Percentiles rank a stretch among this genome's conserved stretches.
Evolutionary conservation across 2,888 invertebrate species (phyloP).

Genomic region (Eledone cirrhosa): DNA sequence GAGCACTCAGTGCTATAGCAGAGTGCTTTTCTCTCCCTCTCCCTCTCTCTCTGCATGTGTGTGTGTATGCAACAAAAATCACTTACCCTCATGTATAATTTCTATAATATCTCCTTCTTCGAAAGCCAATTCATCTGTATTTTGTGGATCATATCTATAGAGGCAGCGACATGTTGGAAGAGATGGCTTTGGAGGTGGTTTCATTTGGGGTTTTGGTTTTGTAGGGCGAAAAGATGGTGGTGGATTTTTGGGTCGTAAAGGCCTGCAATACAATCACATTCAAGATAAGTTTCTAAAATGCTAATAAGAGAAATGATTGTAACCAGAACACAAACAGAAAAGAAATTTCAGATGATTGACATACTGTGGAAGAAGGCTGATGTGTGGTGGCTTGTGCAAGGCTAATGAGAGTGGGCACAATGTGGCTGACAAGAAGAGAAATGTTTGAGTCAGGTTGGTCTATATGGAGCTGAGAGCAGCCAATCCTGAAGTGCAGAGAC

Average conservation of each 20-base stretch:
- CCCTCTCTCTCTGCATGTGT: not conserved
- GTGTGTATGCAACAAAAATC: not conserved
- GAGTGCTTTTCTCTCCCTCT: not conserved
- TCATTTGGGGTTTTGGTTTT: conserved; percentile 64
- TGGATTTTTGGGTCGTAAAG: not conserved
- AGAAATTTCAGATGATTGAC: no score
- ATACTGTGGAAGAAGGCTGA: no score
- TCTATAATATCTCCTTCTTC: conserved; percentile 73
- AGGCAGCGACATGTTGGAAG: conserved; percentile 69
- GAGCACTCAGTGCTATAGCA: not conserved
- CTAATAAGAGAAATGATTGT: no score
- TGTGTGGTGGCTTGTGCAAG: no score
- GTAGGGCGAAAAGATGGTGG: not conserved
- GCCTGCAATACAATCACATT: no score
- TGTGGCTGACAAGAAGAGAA: no score
- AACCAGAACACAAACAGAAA: no score
- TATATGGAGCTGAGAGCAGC: no score
- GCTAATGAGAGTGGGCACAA: no score
- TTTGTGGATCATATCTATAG: conserved; percentile 75
- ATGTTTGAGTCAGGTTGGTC: no score
- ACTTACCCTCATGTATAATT: conserved; percentile 68
- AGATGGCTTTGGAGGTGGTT: conserved; percentile 51
- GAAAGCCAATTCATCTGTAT: conserved; percentile 75
- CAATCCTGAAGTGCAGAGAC: no score
- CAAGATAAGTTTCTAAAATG: no score